Evolutionary conservation across 2,797 vertebrate species (phyloP).

Genomic region (Oreochromis mossambicus): DNA sequence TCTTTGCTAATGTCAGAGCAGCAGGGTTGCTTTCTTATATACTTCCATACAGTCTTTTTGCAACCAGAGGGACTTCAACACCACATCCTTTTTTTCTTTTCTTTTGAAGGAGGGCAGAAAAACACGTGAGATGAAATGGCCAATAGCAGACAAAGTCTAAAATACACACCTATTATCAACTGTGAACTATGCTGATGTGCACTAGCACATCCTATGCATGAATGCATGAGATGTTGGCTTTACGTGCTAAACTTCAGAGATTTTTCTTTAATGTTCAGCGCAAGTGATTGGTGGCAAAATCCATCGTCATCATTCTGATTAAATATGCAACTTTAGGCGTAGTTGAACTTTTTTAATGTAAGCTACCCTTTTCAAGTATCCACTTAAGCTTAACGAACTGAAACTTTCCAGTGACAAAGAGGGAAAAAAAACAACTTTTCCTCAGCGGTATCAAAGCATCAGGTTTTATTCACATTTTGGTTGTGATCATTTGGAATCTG

Average conservation of each 20-base stretch:
- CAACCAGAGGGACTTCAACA: background rate
- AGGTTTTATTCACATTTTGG: background rate
- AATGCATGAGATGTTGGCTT: background rate
- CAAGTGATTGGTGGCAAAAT: background rate
- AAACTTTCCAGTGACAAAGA: background rate
- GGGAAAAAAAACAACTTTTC: background rate
- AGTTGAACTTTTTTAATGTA: background rate
- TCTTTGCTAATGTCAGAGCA: background rate
- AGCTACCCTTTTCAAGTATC: background rate
- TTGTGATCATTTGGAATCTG: background rate
- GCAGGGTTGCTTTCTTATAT: background rate
- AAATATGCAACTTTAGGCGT: background rate
- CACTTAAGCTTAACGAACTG: background rate
- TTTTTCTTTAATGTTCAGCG: background rate
- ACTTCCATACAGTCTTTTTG: background rate
- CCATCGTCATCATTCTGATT: rapidly evolving
- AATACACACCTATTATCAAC: background rate
- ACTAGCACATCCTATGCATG: background rate
- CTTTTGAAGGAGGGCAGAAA: background rate
- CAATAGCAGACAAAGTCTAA: background rate
- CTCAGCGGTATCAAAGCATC: background rate
- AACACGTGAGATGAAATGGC: background rate
- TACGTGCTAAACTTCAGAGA: background rate
- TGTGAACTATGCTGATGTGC: background rate
- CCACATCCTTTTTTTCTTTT: background rate